Percentiles rank a stretch among this genome's conserved stretches.
Conservation (phyloP, 2,113 vertebrate species). For the Euleptes europaea region DNA sequence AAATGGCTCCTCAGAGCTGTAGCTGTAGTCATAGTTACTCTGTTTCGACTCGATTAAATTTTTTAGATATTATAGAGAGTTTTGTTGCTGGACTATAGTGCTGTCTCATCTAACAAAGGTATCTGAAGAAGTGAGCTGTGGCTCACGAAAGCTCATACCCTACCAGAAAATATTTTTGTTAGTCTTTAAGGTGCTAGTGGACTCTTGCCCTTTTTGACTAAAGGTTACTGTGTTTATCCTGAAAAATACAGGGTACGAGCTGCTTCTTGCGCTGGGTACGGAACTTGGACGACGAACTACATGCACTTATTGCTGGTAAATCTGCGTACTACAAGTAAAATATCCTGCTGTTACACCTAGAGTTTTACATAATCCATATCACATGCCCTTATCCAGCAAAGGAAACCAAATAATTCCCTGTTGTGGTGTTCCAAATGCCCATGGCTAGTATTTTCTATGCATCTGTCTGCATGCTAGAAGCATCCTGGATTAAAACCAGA, state of each 20-base stretch:
- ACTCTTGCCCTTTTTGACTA: no score
- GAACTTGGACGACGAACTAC: conserved; percentile 96
- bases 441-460: background rate
- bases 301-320: conserved; percentile 93
- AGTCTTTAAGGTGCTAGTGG: no score
- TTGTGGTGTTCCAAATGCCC: background rate
- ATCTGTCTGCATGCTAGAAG: background rate
- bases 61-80: background rate
- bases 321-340: background rate
- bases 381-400: no score
- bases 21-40: background rate
- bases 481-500: background rate
- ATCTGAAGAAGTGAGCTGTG: no score
- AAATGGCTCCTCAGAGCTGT: background rate
- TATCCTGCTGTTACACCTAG: no score
- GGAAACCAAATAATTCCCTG: background rate
- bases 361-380: no score
- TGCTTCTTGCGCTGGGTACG: conserved; percentile 95
- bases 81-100: background rate
- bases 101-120: fast-evolving
- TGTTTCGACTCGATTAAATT: background rate
- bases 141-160: no score
- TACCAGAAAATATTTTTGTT: no score
- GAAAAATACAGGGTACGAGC: conserved; percentile 85
- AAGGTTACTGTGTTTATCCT: conserved; percentile 43